Evolutionary conservation across 2,113 vertebrate genomes (phyloP), one percentile per base, ranked within the genome.

Genomic region (Heterochromis multidens): DNA sequence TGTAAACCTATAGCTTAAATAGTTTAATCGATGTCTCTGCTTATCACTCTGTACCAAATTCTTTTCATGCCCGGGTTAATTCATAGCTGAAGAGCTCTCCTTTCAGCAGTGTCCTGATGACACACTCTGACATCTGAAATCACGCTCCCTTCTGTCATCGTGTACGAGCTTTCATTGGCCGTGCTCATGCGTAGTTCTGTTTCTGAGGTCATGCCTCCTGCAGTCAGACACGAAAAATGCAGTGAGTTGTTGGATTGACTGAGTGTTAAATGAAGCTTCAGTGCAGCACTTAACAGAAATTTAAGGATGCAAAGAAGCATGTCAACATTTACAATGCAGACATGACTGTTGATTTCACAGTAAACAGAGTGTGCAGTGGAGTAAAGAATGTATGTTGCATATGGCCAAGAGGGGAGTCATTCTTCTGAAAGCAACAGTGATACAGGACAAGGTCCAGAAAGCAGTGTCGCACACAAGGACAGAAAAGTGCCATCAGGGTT

Each of bases 191-290:
- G 67, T 2, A 31, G 81, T 87, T 91, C 81, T 31, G 72, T 85
- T 67, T 74, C 35, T 25, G 85, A 93, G 91, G 88, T 92, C 87
- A 86, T 62, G 77, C 37, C 85, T 62, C 79, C 57, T 54, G 74
- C 72, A 83, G 76, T 77, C 77, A 74, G 37, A 92, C 77, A n/a
- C 37, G 67, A 76, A 67, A 63, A 70, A 61, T 0, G 58, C 76
- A 67, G 31, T 6, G n/a, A 77, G 65, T 19, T 52, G 10, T 52
- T 74, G 43, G 21, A 0, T 40, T 52, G 67, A 74, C 31, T 81
- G 61, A 46, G 49, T 6, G 21, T 59, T 37, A 67, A 5, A 65
- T 46, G 54, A 43, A 59, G 33, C 77, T 35, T 0, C 23, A 35
- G 4, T 29, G 35, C 56, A 33, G 27, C 65, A 21, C 61, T 58